Evolutionary conservation across 2,888 invertebrate genomes (phyloP).

Genomic region (Sesamia inferens): DNA sequence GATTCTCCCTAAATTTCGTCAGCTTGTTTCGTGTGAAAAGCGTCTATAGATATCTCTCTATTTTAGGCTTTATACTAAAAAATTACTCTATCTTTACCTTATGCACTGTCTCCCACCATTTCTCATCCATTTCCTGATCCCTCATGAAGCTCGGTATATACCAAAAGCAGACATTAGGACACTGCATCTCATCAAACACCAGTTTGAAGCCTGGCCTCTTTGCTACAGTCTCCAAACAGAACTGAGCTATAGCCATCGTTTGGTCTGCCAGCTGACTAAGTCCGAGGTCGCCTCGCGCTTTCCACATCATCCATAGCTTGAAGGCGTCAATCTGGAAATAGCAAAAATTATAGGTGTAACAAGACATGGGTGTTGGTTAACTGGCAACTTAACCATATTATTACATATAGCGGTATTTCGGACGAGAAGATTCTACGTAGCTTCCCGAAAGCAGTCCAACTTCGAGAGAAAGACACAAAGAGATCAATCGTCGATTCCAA

Average conservation of each 20-base stretch:
- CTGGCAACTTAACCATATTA: too few relatives aligned
- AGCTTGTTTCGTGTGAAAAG: not conserved
- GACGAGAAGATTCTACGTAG: too few relatives aligned
- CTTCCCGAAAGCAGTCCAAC: too few relatives aligned
- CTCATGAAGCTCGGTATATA: conserved; percentile 92
- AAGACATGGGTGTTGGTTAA: not conserved
- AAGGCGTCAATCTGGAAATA: conserved; percentile 93
- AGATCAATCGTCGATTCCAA: too few relatives aligned
- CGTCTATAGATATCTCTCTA: not conserved
- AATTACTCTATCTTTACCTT: conserved; percentile 75
- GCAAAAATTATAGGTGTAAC: not conserved
- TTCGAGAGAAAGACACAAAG: too few relatives aligned
- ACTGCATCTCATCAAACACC: conserved; percentile 90
- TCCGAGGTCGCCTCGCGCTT: conserved; percentile 92
- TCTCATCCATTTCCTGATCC: conserved; percentile 76
- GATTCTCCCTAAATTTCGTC: not conserved
- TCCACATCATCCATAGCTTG: conserved; percentile 98
- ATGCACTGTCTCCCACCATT: conserved; percentile 89
- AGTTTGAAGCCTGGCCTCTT: conserved; percentile 90
- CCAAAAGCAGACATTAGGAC: conserved; percentile 97
- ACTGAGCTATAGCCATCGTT: conserved; percentile 91
- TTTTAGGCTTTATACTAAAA: not conserved
- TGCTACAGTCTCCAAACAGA: conserved; percentile 88
- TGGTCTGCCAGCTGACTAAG: conserved; percentile 91
- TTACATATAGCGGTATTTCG: too few relatives aligned